Evolutionary conservation across 2,888 invertebrate species (phyloP).

Genomic region (Mechanitis mazaeus): DNA sequence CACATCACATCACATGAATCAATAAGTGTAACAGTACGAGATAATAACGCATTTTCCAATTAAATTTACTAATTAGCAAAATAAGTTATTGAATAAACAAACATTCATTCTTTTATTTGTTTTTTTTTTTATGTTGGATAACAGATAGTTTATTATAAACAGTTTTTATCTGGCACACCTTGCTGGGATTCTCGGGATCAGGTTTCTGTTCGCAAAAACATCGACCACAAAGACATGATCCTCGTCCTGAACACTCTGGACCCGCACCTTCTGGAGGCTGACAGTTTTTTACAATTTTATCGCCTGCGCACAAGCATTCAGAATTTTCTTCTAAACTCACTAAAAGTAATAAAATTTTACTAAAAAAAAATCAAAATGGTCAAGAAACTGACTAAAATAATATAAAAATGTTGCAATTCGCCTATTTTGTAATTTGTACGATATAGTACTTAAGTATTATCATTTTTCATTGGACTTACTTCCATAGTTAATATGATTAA

Average conservation of each 20-base stretch:
- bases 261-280: conserved; percentile 44
- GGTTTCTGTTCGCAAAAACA: conserved; percentile 53
- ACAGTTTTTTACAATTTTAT: conserved; percentile 45
- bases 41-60: too few relatives aligned
- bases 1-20: too few relatives aligned
- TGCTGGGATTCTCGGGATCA: conserved; percentile 48
- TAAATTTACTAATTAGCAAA: too few relatives aligned
- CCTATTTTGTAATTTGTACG: not conserved
- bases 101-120: not conserved
- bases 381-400: too few relatives aligned
- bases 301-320: conserved; percentile 51
- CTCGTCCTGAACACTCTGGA: conserved; percentile 54
- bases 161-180: conserved; percentile 40
- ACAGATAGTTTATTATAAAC: not conserved
- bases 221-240: conserved; percentile 58
- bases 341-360: conserved; percentile 33
- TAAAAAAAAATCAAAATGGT: too few relatives aligned
- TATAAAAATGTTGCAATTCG: not conserved
- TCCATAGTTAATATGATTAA: conserved; percentile 47
- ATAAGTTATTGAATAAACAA: too few relatives aligned
- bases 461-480: conserved; percentile 33
- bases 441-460: not conserved
- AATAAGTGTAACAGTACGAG: too few relatives aligned
- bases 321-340: conserved; percentile 60
- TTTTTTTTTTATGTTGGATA: not conserved